Base-by-base conservation (phyloP, 2,888 invertebrate species). In the Lagria hirta region DNA sequence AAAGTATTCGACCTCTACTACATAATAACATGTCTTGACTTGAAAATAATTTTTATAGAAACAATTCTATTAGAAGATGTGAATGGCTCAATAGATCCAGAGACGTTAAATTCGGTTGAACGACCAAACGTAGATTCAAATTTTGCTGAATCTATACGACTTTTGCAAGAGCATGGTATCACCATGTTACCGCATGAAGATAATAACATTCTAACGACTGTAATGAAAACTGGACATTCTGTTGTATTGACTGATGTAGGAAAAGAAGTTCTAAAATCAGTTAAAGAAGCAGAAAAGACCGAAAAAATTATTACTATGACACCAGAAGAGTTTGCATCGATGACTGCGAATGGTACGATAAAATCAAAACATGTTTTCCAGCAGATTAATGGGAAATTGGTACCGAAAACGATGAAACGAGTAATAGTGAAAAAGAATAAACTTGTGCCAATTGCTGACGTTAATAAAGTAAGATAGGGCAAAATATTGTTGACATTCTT, bases 121-220 rank as follows among this genome's bases (percentile, higher is more conserved):
- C n/a, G 13, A 1, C 14, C 41, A 24, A 24, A 11, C 3, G 13
- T 17, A 32, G 36, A 14, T 23, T 24, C 35, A 2, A 28, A 35
- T 11, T 54, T 64, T 40, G 54, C 61, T 0, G 75, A 75, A 49
- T 75, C 75, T 11, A 73, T 86, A 50, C 80, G 82, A 66, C 75
- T 92, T 70, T 75, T 93, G 45, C 86, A 90, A 66, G 80, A 83
- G 55, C 90, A 92, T 72, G 92, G 91, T 49, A 90, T 92, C 61
- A 85, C 88, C 27, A 85, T 93, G 83, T 79, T 92, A 66, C 86
- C 89, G 33, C 57, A 58, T 46, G 91, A 91, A 67, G 82, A 84
- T 55, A 80, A 74, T 71, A 86, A 74, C 45, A 78, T 86, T 49
- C 81, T 91, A 42, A 84, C 85, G 52, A 84, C 81, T 45, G 91